Evolutionary conservation across 2,113 vertebrate species (phyloP).

Genomic region (Otolemur garnettii): DNA sequence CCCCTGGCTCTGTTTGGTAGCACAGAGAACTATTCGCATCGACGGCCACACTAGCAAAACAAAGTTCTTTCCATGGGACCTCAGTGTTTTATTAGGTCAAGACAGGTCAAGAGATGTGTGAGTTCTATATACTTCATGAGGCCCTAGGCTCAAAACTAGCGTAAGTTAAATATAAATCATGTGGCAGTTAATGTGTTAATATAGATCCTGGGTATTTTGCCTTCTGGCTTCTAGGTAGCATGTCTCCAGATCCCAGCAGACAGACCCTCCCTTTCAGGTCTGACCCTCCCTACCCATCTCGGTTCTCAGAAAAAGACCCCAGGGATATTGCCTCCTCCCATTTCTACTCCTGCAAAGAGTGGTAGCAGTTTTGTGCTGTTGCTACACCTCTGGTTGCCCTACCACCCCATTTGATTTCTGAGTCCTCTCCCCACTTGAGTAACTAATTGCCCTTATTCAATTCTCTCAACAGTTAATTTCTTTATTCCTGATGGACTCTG

Average conservation of each 20-base stretch:
- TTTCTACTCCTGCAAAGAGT: background rate
- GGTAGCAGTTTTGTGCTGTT: background rate
- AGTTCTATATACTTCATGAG: too few species aligned
- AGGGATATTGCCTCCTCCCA: background rate
- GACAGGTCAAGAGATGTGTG: too few species aligned
- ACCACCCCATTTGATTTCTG: background rate
- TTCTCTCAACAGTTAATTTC: background rate
- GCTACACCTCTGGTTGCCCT: background rate
- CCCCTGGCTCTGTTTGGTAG: background rate
- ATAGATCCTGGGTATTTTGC: background rate
- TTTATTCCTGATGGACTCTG: background rate
- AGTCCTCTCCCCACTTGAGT: background rate
- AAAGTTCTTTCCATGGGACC: too few species aligned
- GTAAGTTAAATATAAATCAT: too few species aligned
- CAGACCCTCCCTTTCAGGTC: background rate
- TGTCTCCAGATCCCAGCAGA: background rate
- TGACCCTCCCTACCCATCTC: fast-evolving
- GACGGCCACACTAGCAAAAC: too few species aligned
- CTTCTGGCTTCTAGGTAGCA: background rate
- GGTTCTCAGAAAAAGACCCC: background rate
- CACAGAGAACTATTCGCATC: background rate
- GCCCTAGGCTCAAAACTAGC: too few species aligned
- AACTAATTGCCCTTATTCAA: background rate
- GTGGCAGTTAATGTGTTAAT: too few species aligned
- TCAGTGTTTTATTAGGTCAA: too few species aligned